Base-by-base conservation (phyloP, 1,140 invertebrate species). In the Leptinotarsa undecemlineata region DNA sequence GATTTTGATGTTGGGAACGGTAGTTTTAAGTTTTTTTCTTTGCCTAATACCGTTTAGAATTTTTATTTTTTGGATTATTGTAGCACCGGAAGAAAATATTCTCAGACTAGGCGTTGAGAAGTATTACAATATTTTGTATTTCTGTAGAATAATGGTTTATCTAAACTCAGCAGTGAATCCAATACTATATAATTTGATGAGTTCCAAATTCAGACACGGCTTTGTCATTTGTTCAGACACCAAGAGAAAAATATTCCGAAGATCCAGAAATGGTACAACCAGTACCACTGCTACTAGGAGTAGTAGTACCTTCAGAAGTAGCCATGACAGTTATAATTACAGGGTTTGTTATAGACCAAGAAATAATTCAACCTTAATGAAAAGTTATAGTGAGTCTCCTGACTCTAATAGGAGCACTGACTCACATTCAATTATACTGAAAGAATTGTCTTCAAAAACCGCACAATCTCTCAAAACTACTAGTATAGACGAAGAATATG, bases 151-250 rank as follows among this genome's bases (percentile, higher is more conserved):
- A n/a, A 92, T 96, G 91, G 85, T 93, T 57, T 96, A 96, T 82
- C 86, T 95, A 69, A 95, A 96, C 82, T 95, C 93, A 1, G 93
- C 93, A 8, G 86, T 95, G 60, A 95, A 96, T 86, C 94, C 94
- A 0, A 92, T 95, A 73, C 83, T 95, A 2, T 95, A 95, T 81
- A 94, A 94, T 84, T 85, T 94, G n/a, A 94, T 94, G 92, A 94
- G 92, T 23, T 93, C 92, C 17, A 95, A 95, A 84, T 96, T 96
- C 82, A 89, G 94, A 3, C 88, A 89, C 21, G 93, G 92, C 4
- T 95, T 95, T 79, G 84, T 90, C 20, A 85, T 94, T 1, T 93
- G 91, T 78, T 87, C 88, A 14, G 83, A 88, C 19, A 87, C 86
- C 66, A 86, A 84, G 48, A 86, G 85, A 74, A 81, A 78, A 64